Base-by-base conservation (phyloP, 2,888 invertebrate species). In the Nysson spinosus region DNA sequence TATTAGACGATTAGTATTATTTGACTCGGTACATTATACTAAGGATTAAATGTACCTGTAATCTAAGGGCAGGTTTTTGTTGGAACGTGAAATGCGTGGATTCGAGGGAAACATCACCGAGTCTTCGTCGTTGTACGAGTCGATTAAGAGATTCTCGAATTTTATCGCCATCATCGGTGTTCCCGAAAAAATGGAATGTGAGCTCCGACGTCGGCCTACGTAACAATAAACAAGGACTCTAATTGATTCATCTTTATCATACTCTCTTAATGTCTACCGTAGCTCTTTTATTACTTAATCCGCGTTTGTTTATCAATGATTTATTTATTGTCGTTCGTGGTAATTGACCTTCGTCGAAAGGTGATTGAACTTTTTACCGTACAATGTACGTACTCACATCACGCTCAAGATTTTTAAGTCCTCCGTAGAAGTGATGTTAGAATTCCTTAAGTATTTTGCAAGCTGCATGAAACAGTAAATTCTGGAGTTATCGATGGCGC, bases 81-180 rank as follows among this genome's bases (percentile, higher is more conserved):
- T 92, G 91, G 69, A 94, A 92, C 54, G 92, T 90, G 76, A 93
- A 90, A 75, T 92, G 91, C 58, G 93, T 92, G 0, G 93, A 91
- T 20, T 90, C 90, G 44, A 92, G 84, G 28, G 90, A 90, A 57
- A 91, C 88, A 77, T 91, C 91, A 30, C 90, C 90, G 50, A 92
- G 88, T 19, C 90, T 89, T 32, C 91, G 91, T 28, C 90, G 88
- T 73, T 91, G 91, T 37, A 91, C 90, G 87, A 92, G 89, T 68
- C 89, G 88, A 66, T 89, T 90, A 24, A 92, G 88, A 50, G 90
- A 89, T 55, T 89, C 88, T 55, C 89, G 88, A 58, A 90, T 87
- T 75, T 88, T 88, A 70, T 88, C 89, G n/a, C 89, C 89, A 40
- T 91, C 90, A 40, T 86, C 88, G 57, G 89, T 88, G 49, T 86